Percentiles rank a stretch among this genome's conserved stretches.
phyloP scores from a whole-genome alignment of 2,113 vertebrate species.

The Nothocercus julius region DNA sequence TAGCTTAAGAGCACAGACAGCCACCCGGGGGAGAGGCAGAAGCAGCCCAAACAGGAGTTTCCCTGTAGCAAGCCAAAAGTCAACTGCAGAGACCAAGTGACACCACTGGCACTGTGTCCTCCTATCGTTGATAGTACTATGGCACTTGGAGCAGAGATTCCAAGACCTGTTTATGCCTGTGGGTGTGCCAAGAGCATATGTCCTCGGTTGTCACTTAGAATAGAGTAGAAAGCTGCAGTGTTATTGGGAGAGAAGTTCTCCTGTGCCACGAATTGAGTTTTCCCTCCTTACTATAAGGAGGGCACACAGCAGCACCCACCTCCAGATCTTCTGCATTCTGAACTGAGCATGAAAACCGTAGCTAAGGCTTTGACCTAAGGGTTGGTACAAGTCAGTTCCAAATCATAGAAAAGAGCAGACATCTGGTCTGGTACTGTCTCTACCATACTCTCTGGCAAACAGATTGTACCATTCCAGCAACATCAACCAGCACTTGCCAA shows the following conservation, averaged over 20 bases:
- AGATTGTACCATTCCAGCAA: background rate
- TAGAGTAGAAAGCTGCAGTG: background rate
- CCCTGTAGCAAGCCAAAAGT: background rate
- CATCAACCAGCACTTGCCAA: background rate
- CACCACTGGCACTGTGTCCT: background rate
- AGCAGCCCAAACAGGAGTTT: background rate
- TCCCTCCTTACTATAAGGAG: background rate
- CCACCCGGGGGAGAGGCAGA: background rate
- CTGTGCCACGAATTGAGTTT: background rate
- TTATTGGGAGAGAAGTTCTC: background rate
- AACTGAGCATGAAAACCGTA: background rate
- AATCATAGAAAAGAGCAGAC: background rate
- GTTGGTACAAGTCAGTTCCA: background rate
- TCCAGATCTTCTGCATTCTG: background rate
- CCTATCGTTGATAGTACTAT: background rate
- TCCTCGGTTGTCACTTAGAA: background rate
- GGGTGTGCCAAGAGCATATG: background rate
- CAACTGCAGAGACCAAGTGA: background rate
- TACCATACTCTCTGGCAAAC: background rate
- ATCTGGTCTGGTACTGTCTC: background rate
- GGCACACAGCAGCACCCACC: fast-evolving
- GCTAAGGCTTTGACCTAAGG: background rate
- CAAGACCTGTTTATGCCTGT: background rate
- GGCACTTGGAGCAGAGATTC: background rate
- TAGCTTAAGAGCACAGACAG: background rate